Evolutionary conservation across 2,797 vertebrate species (phyloP).

Genomic region (Rhynchonycteris naso): DNA sequence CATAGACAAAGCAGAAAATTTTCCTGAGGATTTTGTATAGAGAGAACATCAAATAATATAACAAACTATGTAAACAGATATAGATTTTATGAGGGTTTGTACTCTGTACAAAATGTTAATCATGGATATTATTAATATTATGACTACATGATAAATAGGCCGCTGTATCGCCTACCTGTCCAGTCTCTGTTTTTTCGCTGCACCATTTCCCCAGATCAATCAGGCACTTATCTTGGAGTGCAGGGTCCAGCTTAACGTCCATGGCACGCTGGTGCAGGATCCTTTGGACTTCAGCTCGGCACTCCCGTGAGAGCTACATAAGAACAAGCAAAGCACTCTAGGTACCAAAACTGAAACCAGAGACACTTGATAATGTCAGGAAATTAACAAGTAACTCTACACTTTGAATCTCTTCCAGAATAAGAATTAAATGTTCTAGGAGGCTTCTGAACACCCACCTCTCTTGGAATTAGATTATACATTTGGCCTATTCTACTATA

Average conservation of each 20-base stretch:
- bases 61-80: not conserved
- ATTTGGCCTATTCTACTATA: not conserved
- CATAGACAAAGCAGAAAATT: not conserved
- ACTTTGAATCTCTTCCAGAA: not conserved
- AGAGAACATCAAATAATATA: not conserved
- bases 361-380: not conserved
- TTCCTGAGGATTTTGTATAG: not conserved
- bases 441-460: not conserved
- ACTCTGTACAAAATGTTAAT: not conserved
- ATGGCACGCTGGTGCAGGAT: conserved; percentile 97
- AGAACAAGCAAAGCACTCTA: not conserved
- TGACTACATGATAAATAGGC: not conserved
- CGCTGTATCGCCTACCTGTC: conserved; percentile 87
- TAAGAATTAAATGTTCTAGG: conserved; percentile 38
- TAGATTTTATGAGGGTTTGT: not conserved
- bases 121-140: not conserved
- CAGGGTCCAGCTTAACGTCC: conserved; percentile 97
- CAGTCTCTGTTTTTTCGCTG: conserved; percentile 95
- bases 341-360: not conserved
- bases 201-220: conserved; percentile 98
- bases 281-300: conserved; percentile 96
- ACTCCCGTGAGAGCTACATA: conserved; percentile 94
- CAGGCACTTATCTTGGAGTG: conserved; percentile 96
- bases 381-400: not conserved
- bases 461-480: not conserved